Base-by-base conservation (phyloP, 2,888 invertebrate genomes). In the Thumatha senex region DNA sequence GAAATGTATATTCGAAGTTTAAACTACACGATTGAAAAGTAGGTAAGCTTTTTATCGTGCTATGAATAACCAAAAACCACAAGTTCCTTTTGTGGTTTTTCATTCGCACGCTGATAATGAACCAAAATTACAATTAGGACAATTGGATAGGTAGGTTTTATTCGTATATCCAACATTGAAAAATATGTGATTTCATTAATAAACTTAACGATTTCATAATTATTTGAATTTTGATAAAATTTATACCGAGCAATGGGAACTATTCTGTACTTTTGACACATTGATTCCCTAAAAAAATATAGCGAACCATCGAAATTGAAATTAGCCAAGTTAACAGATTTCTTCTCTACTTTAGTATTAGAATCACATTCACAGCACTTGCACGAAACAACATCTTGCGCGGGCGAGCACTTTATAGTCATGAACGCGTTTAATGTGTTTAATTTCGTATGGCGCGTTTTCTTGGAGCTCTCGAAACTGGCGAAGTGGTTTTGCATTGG, bases 391-490 rank as follows among this genome's bases (percentile, higher is more conserved):
- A 31, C 58, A 58, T 49, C 53, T 52, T 44, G 29, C 44, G 44
- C 43, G 49, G 49, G 39, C 49, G 45, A 43, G 13, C 38, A 12
- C 29, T 29, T 40, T 35, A 29, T 12, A 40, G 29, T 24, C 12
- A 43, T 31, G 13, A 14, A 43, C 29, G 38, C 38, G 42, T 38
- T 33, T n/a, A 33, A 33, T 24, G 12, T 24, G 15, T 33, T 44
- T 9, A 54, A 64, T 46, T 51, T 36, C 40, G 35, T 54, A 51
- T 43, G 43, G 54, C 43, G 34, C 53, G 45, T 49, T 45, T 55
- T 46, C 55, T 53, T 49, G 48, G 50, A 52, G 41, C 56, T 58
- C 56, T 58, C 54, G 57, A 56, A 61, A 50, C 50, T 64, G 33
- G 24, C 34, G 18, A 18, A 48, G 45, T 48, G 29, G 36, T 44